Conservation (phyloP, 2,113 vertebrate genomes). For the Trematocara stigmaticum region DNA sequence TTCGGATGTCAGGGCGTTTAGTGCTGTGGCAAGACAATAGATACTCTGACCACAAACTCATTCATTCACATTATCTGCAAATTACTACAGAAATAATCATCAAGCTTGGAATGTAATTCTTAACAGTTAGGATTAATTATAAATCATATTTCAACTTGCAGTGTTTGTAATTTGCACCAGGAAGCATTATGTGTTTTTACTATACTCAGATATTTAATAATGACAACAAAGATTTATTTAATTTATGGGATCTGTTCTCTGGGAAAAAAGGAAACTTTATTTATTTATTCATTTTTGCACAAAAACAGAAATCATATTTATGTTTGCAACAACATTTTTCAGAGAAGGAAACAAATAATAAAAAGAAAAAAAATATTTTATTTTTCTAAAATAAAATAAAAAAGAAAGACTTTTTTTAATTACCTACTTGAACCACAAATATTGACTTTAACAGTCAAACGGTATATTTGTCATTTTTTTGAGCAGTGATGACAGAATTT, state of each 20-base stretch:
- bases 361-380: background rate
- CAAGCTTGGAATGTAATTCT: background rate
- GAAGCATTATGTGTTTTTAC: background rate
- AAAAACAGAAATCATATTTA: background rate
- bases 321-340: background rate
- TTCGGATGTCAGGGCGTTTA: background rate
- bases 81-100: background rate
- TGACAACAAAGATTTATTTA: background rate
- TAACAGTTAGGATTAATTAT: background rate
- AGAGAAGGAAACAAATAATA: background rate
- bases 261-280: background rate
- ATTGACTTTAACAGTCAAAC: background rate
- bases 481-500: background rate
- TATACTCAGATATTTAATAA: background rate
- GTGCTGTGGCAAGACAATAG: background rate
- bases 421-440: background rate
- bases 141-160: background rate
- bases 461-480: background rate
- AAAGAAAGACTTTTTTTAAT: background rate
- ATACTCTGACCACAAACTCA: background rate
- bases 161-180: background rate
- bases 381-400: background rate
- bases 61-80: background rate
- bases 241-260: background rate
- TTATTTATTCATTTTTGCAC: background rate